Evolutionary conservation across 2,113 vertebrate genomes (phyloP).

Genomic region (Myocastor coypus): DNA sequence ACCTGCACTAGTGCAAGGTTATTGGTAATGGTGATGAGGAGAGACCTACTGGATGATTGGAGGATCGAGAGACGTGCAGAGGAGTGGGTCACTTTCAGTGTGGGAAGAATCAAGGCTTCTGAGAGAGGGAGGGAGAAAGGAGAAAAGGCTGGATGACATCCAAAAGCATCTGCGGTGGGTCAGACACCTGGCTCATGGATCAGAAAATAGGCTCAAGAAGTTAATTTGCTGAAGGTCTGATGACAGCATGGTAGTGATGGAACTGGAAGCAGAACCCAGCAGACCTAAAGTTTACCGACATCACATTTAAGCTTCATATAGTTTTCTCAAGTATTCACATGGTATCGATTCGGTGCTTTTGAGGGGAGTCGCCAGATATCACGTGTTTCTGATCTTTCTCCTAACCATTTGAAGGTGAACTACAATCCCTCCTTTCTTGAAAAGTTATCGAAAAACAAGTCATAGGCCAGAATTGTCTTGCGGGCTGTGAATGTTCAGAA

Average conservation of each 20-base stretch:
- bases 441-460: accelerated
- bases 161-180: accelerated
- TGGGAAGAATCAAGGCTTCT: neutral
- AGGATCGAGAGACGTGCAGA: neutral
- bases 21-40: neutral
- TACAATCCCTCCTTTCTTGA: neutral
- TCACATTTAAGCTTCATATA: neutral
- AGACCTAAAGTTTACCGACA: neutral
- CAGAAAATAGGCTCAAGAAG: neutral
- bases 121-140: no score
- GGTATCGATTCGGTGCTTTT: neutral
- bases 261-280: neutral
- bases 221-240: neutral
- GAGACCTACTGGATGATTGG: neutral
- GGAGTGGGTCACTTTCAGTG: neutral
- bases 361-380: neutral
- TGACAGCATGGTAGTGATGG: no score
- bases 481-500: neutral
- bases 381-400: neutral
- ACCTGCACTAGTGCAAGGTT: neutral
- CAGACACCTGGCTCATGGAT: neutral
- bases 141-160: no score
- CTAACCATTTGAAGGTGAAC: neutral
- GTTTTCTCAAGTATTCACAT: neutral
- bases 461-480: neutral